Evolutionary conservation across 2,888 invertebrate genomes (phyloP).

Genomic region (Trichogramma dendrolimi): DNA sequence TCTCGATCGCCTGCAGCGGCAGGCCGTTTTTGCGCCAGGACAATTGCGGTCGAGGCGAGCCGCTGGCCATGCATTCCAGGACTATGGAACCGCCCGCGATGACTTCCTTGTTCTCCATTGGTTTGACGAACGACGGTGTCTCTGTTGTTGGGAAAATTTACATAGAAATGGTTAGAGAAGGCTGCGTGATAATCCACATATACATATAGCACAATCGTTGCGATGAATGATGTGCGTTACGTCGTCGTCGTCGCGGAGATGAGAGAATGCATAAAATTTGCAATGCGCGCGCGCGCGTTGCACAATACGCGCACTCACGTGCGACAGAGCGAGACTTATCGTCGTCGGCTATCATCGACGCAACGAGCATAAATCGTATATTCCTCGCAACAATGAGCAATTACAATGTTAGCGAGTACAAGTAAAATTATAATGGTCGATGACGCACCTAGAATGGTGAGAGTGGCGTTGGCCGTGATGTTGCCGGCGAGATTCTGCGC

Average conservation of each 20-base stretch:
- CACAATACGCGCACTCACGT: no score
- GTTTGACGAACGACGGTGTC: constrained; percentile 79
- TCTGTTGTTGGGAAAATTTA: constrained; percentile 55
- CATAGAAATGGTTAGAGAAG: constrained; percentile 25
- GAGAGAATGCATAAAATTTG: no score
- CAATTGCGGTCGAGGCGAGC: constrained; percentile 76
- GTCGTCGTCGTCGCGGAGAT: not conserved
- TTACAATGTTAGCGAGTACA: no score
- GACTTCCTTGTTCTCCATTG: constrained; percentile 81
- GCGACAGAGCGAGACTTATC: no score
- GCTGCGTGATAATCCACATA: no score
- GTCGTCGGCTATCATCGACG: no score
- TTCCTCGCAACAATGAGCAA: no score
- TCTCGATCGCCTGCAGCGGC: constrained; percentile 67
- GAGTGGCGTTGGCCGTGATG: constrained; percentile 79
- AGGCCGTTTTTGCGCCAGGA: constrained; percentile 83
- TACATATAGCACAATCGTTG: not conserved
- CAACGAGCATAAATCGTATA: no score
- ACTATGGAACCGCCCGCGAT: constrained; percentile 80
- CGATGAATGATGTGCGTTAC: not conserved
- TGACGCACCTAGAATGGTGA: constrained; percentile 65
- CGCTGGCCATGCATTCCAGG: constrained; percentile 81
- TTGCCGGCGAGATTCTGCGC: constrained; percentile 87
- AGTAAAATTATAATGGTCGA: no score
- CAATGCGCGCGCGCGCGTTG: no score